Evolutionary conservation across 2,113 vertebrate genomes (phyloP).

Genomic region (Cyanocitta stelleri): DNA sequence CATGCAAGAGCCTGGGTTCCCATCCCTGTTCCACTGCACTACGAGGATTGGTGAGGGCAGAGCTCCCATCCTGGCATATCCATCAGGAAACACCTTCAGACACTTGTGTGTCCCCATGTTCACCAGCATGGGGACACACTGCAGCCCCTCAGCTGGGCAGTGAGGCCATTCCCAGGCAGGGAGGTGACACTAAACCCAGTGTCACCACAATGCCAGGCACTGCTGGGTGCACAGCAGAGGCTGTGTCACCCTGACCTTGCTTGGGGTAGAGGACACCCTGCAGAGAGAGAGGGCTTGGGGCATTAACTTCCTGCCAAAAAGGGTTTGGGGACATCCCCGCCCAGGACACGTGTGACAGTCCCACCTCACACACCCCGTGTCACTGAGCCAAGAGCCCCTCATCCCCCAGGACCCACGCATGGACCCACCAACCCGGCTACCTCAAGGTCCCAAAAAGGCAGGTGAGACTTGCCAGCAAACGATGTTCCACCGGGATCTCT

Average conservation of each 20-base stretch:
- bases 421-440: rapidly evolving
- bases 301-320: background rate
- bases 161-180: background rate
- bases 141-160: background rate
- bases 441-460: background rate
- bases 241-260: background rate
- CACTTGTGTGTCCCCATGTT: rapidly evolving
- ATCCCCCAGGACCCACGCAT: background rate
- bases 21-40: rapidly evolving
- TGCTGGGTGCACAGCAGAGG: rapidly evolving
- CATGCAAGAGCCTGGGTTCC: rapidly evolving
- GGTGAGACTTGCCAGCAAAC: background rate
- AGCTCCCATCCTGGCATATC: rapidly evolving
- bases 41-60: rapidly evolving
- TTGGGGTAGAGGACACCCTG: rapidly evolving
- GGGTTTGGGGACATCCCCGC: background rate
- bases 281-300: rapidly evolving
- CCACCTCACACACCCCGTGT: background rate
- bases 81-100: background rate
- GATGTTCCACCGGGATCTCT: background rate
- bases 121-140: rapidly evolving
- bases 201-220: background rate
- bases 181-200: background rate
- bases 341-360: rapidly evolving
- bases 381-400: rapidly evolving